Evolutionary conservation across 1,140 invertebrate genomes (phyloP), one percentile per base, ranked within the genome.

Genomic region (Solen grandis): DNA sequence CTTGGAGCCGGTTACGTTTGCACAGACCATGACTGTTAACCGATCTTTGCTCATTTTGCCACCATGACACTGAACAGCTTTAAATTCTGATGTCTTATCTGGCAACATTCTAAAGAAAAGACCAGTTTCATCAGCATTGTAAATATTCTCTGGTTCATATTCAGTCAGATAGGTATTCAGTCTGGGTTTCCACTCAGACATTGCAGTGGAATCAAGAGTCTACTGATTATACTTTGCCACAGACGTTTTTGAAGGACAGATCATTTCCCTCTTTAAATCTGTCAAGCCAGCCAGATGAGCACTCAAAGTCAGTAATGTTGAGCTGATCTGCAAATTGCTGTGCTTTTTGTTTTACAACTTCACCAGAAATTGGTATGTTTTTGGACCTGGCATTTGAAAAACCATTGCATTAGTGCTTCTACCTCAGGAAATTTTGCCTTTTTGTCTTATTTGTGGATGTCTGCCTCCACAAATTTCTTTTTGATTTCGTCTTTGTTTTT

Each of bases 11-110:
- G 82, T 83, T 86, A 90, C 90, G 83, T 93, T 93, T 59, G 86
- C 74, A 62, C 82, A 87, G 25, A 93, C 76, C 60, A 93, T 81
- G 63, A 93, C 83, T 36, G 92, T 93, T 14, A 93, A 73, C 54
- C 92, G 83, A 66, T 92, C 89, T 89, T 93, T 93, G 19, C 85
- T 90, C 31, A 88, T 62, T 84, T 94, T 93, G 5, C 92, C 78
- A 14, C 78, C 82, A 52, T 81, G 68, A 62, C 73, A 83, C n/a
- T 57, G 16, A 10, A 50, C 54, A n/a, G 16, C 27, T 75, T 78
- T 84, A 52, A 77, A 84, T 2, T 78, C 70, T 1, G 73, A 22
- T 0, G 66, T 84, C 33, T 82, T 80, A 38, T 86, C 66, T 22
- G 82, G 80, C 10, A 82, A n/a, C 0, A 73, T 36, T 13, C 55